phyloP scores from a whole-genome alignment of 2,888 invertebrate species.

The Pollenia griseotomentosa region DNA sequence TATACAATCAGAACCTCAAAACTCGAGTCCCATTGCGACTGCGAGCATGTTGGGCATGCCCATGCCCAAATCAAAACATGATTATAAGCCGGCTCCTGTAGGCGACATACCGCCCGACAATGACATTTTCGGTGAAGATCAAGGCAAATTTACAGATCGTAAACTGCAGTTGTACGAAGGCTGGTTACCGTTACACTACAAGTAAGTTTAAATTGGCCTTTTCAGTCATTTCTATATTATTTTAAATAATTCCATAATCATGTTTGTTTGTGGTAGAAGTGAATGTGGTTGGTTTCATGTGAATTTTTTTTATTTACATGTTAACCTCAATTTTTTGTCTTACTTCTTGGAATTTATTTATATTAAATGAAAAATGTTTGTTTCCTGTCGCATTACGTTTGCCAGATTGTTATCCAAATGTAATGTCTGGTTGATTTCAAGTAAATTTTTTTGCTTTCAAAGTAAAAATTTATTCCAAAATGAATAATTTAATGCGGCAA shows the following conservation, averaged over 20 bases:
- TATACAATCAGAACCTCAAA: conserved; percentile 62
- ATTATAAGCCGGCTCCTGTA: conserved; percentile 74
- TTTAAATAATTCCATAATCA: too few species aligned
- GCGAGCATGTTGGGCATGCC: conserved; percentile 78
- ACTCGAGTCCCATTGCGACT: conserved; percentile 74
- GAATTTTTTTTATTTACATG: conserved; percentile 24
- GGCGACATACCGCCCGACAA: conserved; percentile 78
- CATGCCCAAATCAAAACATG: conserved; percentile 69
- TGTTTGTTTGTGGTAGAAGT: neutral
- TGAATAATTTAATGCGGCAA: too few species aligned
- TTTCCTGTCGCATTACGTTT: conserved; percentile 51
- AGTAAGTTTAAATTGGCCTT: conserved; percentile 78
- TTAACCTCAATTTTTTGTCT: conserved; percentile 45
- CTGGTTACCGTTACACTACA: conserved; percentile 83
- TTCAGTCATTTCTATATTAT: too few species aligned
- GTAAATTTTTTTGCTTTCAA: neutral
- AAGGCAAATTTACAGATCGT: conserved; percentile 78
- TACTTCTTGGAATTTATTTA: neutral
- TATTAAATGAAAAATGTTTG: conserved; percentile 38
- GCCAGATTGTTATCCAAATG: conserved; percentile 20
- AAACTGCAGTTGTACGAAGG: conserved; percentile 82
- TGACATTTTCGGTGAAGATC: conserved; percentile 76
- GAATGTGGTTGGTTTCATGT: neutral
- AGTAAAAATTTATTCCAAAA: too few species aligned
- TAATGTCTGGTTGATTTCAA: conserved; percentile 21